phyloP scores from a whole-genome alignment of 37 sponge, comb jelly and placozoan species.

The Bolinopsis microptera region DNA sequence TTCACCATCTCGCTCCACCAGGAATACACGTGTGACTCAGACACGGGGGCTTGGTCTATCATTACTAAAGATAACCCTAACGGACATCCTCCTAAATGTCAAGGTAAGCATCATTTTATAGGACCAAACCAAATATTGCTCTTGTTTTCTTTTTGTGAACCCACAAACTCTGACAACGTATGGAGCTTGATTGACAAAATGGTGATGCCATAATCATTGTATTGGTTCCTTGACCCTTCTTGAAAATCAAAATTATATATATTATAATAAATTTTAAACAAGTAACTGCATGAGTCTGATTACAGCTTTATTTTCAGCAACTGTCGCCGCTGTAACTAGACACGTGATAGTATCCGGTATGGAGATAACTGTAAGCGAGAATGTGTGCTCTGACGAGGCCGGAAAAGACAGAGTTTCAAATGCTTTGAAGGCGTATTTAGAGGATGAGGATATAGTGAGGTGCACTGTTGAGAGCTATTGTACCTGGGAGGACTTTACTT shows the following conservation, averaged over 20 bases:
- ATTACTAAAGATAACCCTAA: conserved; percentile 8
- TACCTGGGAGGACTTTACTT: background rate
- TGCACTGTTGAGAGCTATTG: background rate
- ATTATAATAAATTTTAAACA: no score
- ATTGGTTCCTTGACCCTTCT: no score
- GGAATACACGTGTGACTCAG: conserved; percentile 6
- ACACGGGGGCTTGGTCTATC: background rate
- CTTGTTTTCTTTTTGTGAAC: no score
- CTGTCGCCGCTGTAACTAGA: background rate
- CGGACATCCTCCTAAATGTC: background rate
- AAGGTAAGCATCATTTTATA: conserved; percentile 38
- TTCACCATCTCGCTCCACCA: background rate
- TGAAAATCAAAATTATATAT: no score
- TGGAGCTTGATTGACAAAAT: no score
- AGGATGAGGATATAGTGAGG: background rate
- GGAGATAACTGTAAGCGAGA: background rate
- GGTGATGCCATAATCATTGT: no score
- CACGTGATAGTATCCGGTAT: background rate
- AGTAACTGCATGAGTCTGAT: no score
- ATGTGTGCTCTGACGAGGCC: background rate
- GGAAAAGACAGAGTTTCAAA: background rate
- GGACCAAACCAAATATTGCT: no score
- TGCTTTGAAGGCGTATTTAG: background rate
- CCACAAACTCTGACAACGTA: no score
- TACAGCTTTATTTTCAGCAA: no score